Base-by-base conservation (phyloP, 2,113 vertebrate genomes). In the Calypte anna region DNA sequence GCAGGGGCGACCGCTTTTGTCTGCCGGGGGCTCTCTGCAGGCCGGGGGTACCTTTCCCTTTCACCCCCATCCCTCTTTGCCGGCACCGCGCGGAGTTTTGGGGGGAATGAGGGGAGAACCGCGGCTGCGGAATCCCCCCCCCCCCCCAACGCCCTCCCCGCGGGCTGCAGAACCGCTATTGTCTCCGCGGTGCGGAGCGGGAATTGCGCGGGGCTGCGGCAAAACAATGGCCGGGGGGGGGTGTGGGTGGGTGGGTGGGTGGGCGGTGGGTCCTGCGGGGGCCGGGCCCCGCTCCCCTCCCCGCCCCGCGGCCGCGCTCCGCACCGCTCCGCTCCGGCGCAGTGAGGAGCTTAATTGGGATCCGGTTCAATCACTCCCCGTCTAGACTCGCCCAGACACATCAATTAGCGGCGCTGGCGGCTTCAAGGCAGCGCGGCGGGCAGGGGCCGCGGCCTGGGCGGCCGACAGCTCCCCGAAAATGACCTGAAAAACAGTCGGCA, bases 371-470 rank as follows among this genome's bases (percentile, higher is more conserved):
- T 97, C 97, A 91, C 95, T 96, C 81, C 96, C 96, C 46, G 97
- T 97, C 98, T 97, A 97, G 97, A 98, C 98, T 95, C 96, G 96
- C 95, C 94, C 97, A 98, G 97, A 97, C 96, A 91, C 97, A 97
- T 85, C 96, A 96, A 98, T 97, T 98, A 98, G 97, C 96, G 96
- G 90, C 95, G 94, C 91, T 92, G 96, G 72, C 57, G 97, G 82
- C 40, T 97, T 97, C 96, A 97, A 98, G 97, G 91, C 93, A 68
- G 96, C 57, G 93, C 82, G 93, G 92, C 87, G 78, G 76, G 95
- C 43, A 93, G 92, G 91, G 96, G 95, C 64, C 82, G 44, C 76
- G 93, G 87, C 96, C 95, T 97, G 44, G 93, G 74, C 94, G 85
- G 92, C 91, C 81, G 20, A 19, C 48, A 22, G 48, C 18, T 46